Evolutionary conservation across 2,888 invertebrate species (phyloP).

Genomic region (Parnassius mnemosyne): DNA sequence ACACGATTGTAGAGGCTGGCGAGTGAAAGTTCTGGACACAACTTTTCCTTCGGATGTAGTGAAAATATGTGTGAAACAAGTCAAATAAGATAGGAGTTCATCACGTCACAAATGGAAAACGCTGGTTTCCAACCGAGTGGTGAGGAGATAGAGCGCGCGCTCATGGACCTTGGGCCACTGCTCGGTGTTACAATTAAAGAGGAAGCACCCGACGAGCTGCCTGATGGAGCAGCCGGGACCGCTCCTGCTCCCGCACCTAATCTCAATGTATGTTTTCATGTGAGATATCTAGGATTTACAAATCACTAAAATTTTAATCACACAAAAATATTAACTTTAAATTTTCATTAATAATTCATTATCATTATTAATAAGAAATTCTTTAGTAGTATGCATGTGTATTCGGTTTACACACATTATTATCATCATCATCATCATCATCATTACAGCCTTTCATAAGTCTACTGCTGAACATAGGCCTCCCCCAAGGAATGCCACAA

Average conservation of each 20-base stretch:
- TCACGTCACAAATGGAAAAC: conserved; percentile 60
- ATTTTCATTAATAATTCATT: no score
- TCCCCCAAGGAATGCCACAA: no score
- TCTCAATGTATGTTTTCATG: conserved; percentile 47
- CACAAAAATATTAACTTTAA: no score
- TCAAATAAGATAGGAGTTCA: conserved; percentile 41
- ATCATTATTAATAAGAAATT: no score
- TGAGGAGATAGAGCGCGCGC: conserved; percentile 73
- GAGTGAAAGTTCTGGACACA: conserved; percentile 62
- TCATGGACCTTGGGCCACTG: conserved; percentile 73
- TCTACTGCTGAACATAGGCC: no score
- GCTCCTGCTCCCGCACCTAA: conserved; percentile 35
- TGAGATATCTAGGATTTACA: not conserved
- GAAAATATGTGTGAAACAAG: conserved; percentile 51
- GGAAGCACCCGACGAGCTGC: conserved; percentile 63
- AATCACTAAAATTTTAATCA: not conserved
- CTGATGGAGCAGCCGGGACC: conserved; percentile 38
- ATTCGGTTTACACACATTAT: no score
- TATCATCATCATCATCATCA: no score
- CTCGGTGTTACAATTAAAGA: conserved; percentile 72
- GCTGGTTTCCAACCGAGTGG: conserved; percentile 62
- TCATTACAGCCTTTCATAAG: no score
- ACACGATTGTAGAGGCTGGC: conserved; percentile 51
- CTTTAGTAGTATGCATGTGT: no score
- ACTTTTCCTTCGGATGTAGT: conserved; percentile 35